Base-by-base conservation (phyloP, 1,140 invertebrate species). In the Megalonaias nervosa region DNA sequence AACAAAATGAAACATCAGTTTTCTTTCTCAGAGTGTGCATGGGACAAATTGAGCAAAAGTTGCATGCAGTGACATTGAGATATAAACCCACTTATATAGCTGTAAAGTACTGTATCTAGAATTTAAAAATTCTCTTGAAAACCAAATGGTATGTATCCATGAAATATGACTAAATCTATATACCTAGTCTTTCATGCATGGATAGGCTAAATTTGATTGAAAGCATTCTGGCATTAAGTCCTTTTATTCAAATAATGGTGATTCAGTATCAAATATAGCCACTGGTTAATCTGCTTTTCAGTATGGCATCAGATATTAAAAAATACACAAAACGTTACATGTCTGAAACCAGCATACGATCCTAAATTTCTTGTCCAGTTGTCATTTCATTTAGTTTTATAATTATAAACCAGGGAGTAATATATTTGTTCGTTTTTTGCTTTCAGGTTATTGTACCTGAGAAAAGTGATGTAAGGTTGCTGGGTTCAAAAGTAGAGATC, bases 401-500 rank as follows among this genome's bases (percentile, higher is more conserved):
- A 61, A 62, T 9, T 19, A 66, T 23, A n/a, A 6, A 11, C 19
- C 23, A 48, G 9, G 21, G 15, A 69, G 21, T n/a, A 68, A 19
- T n/a, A 19, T 21, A 56, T 67, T 26, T 21, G 23, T 60, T 38
- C 71, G 21, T 73, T 66, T 19, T 67, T 73, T 21, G 59, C 26
- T 82, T 87, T 31, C 82, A 91, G 91, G 80, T 90, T 14, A 91
- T 93, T 62, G 83, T 90, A 81, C 89, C 91, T 12, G 83, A 81
- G 13, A 84, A 94, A 72, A 95, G 95, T 86, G 92, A 91, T 81
- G 95, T 95, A 1, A 93, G 93, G 19, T 96, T 99, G 94, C 92
- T 95, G 80, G 95, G 95, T 67, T 95, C 97, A n/a, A 99, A 99
- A 93, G 94, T 99, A 23, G 98, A 99, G 92, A 95, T 99, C 16